Evolutionary conservation across 2,888 invertebrate genomes (phyloP).

Genomic region (Seira musarum): DNA sequence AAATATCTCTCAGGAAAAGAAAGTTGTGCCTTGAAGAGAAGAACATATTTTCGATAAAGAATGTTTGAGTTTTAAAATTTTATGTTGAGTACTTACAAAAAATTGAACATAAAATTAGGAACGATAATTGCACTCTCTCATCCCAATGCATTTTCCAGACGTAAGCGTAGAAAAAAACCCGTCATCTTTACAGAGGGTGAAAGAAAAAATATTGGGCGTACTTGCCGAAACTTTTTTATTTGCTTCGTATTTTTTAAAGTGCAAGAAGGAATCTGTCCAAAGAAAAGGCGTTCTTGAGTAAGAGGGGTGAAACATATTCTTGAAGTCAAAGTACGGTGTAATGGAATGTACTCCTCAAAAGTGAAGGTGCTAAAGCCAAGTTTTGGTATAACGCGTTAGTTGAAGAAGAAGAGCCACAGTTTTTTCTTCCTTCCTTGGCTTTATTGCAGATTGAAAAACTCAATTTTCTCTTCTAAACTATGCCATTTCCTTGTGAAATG

Average conservation of each 20-base stretch:
- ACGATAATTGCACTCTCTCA: background rate
- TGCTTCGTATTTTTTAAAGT: background rate
- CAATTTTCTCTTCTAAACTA: constrained; percentile 70
- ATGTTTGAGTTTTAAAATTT: background rate
- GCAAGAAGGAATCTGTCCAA: background rate
- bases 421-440: constrained; percentile 59
- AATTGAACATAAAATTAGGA: background rate
- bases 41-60: no score
- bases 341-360: background rate
- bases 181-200: background rate
- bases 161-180: no score
- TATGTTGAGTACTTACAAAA: background rate
- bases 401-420: no score
- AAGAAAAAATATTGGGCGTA: background rate
- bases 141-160: no score
- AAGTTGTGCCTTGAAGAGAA: no score
- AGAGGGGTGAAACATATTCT: background rate
- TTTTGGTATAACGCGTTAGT: background rate
- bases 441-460: constrained; percentile 70
- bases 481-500: constrained; percentile 68
- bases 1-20: no score
- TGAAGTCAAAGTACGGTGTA: background rate
- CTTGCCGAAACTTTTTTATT: background rate
- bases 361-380: background rate
- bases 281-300: no score